Conservation (phyloP, 1,140 invertebrate genomes). For the Spodoptera frugiperda region DNA sequence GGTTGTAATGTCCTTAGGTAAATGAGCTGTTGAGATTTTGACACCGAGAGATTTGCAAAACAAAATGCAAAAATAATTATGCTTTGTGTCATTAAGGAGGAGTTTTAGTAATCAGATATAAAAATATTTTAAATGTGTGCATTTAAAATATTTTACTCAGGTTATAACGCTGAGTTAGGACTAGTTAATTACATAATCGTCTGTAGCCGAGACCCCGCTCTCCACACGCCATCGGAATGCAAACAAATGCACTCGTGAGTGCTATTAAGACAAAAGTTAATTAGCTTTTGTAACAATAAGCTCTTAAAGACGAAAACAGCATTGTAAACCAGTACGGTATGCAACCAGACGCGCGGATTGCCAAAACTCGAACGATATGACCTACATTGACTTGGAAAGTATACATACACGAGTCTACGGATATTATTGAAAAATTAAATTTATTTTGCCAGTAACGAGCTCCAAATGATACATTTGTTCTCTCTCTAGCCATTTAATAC, state of each 20-base stretch:
- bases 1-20: conserved; percentile 33
- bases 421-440: conserved; percentile 4
- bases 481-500: neutral
- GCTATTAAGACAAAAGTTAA: conserved; percentile 2
- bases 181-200: too few species aligned
- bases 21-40: too few species aligned
- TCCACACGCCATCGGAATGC: conserved; percentile 19
- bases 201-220: neutral
- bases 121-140: too few species aligned
- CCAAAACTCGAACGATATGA: conserved; percentile 34
- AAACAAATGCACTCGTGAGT: conserved; percentile 9
- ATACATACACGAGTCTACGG: conserved; percentile 2
- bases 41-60: too few species aligned
- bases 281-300: conserved; percentile 33
- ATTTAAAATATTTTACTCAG: too few species aligned
- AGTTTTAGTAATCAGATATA: too few species aligned
- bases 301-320: conserved; percentile 18
- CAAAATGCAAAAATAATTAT: too few species aligned
- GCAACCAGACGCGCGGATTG: conserved; percentile 24
- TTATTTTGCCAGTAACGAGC: neutral
- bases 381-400: conserved; percentile 46
- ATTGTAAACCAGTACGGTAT: conserved; percentile 22
- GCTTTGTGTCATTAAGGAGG: too few species aligned
- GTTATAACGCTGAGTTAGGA: too few species aligned
- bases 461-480: neutral